A percentile compares a stretch with the other conserved stretches of the same genome.
phyloP scores from a whole-genome alignment of 2,888 invertebrate species.

The Nomada hirtipes region DNA sequence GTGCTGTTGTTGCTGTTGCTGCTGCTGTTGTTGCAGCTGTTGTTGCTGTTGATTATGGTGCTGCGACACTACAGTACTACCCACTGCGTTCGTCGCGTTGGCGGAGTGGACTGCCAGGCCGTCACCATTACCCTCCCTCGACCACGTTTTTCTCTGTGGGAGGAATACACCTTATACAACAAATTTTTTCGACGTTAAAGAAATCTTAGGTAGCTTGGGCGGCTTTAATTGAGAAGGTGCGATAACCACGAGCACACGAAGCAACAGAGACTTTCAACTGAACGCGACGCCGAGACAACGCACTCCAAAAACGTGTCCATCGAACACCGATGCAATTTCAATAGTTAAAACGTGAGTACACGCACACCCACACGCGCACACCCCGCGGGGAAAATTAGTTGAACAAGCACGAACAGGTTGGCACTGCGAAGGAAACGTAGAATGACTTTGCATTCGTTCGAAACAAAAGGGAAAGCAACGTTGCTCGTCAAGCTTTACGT shows the following conservation, averaged over 20 bases:
- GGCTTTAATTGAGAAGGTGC: slow-evolving; percentile 21
- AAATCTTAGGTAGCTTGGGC: slow-evolving; percentile 31
- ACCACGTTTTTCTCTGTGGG: slow-evolving; percentile 87
- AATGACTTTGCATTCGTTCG: neutral
- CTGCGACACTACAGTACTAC: slow-evolving; percentile 82
- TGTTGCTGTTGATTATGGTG: slow-evolving; percentile 80
- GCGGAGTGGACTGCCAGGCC: slow-evolving; percentile 83
- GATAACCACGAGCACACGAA: slow-evolving; percentile 18
- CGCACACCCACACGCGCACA: neutral
- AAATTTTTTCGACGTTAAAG: slow-evolving; percentile 63
- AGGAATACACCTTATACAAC: slow-evolving; percentile 73
- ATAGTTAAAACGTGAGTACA: neutral
- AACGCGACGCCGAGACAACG: neutral
- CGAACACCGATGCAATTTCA: neutral
- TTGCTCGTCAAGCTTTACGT: neutral
- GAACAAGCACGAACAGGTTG: neutral
- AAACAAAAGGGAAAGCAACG: neutral
- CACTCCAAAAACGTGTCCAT: neutral
- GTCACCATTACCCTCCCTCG: slow-evolving; percentile 88
- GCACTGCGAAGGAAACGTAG: neutral
- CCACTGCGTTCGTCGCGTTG: slow-evolving; percentile 85
- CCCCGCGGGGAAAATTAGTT: neutral
- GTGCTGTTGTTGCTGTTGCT: slow-evolving; percentile 84
- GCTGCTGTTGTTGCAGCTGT: slow-evolving; percentile 84
- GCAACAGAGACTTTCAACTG: slow-evolving; percentile 1